These are phyloP conservation scores for Campodea augens DNA, from an alignment of 1,140 invertebrate genomes.

Conservation along the genomic window DNA sequence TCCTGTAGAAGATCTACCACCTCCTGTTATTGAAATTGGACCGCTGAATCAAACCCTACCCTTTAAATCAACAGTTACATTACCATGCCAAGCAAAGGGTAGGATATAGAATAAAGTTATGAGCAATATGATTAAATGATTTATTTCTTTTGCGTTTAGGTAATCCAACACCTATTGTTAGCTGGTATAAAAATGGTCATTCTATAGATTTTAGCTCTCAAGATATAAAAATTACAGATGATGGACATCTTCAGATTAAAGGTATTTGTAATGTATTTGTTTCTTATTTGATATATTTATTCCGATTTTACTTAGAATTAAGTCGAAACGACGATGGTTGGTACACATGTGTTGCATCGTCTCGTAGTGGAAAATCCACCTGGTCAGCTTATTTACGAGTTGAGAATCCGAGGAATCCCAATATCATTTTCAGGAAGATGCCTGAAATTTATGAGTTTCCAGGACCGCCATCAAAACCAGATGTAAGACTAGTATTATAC, in stretches of 20 bases:
- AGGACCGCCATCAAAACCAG: constrained; percentile 51
- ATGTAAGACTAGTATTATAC: too few relatives aligned
- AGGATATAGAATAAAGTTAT: too few relatives aligned
- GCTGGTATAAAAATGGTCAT: constrained; percentile 76
- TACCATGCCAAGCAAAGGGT: constrained; percentile 56
- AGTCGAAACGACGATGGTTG: constrained; percentile 50
- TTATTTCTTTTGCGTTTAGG: too few relatives aligned
- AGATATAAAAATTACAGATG: too few relatives aligned
- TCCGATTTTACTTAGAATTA: too few relatives aligned
- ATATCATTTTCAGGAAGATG: constrained; percentile 59
- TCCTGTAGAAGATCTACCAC: constrained; percentile 54
- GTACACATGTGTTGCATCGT: constrained; percentile 66
- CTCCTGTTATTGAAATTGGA: constrained; percentile 69
- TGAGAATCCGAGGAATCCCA: constrained; percentile 59
- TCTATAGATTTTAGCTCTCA: too few relatives aligned
- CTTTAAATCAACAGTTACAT: constrained; percentile 46
- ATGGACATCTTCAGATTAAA: too few relatives aligned
- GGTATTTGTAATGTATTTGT: too few relatives aligned
- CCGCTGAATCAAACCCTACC: constrained; percentile 79
- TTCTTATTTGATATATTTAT: too few relatives aligned
- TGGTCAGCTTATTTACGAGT: constrained; percentile 65
- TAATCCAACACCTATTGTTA: constrained; percentile 53
- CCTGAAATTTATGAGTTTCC: constrained; percentile 55
- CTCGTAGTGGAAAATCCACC: constrained; percentile 60
- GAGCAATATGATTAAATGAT: too few relatives aligned